These are phyloP conservation scores for Sphecodes monilicornis DNA, from an alignment of 2,888 invertebrate species.

Conservation along the genomic window DNA sequence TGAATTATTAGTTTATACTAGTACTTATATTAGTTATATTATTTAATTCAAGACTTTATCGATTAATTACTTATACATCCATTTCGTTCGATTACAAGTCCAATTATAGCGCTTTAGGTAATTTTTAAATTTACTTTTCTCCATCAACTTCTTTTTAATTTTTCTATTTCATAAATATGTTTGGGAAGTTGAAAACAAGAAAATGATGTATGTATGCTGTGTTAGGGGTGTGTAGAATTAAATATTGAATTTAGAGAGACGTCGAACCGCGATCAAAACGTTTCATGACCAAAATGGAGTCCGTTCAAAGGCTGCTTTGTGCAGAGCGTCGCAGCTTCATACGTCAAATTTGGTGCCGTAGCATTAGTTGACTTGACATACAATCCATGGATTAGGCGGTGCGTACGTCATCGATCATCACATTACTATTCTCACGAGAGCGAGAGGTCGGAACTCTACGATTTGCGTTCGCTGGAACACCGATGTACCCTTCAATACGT, in stretches of 20 bases:
- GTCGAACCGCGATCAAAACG: neutral
- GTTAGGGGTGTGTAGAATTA: neutral
- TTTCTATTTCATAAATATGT: neutral
- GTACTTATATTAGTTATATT: too few relatives aligned
- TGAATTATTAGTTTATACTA: too few relatives aligned
- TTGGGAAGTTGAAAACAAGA: neutral
- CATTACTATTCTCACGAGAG: conserved; percentile 54
- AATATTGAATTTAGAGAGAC: neutral
- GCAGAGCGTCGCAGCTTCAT: neutral
- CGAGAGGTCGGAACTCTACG: conserved; percentile 26
- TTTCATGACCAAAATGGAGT: conserved; percentile 17
- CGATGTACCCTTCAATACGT: conserved; percentile 36
- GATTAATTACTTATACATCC: too few relatives aligned
- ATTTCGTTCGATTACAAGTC: too few relatives aligned
- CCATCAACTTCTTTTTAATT: neutral
- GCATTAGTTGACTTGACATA: conserved; percentile 45
- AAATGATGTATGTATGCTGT: neutral
- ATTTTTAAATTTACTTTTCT: neutral
- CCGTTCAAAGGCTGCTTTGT: conserved; percentile 16
- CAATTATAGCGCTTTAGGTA: neutral
- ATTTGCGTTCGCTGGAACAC: conserved; percentile 36
- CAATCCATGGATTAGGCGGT: conserved; percentile 25
- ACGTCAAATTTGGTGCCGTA: conserved; percentile 46
- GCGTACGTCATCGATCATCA: conserved; percentile 52
- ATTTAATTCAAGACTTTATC: too few relatives aligned